Conservation (phyloP, 2,888 invertebrate genomes). For the Cataglyphis albicans region DNA sequence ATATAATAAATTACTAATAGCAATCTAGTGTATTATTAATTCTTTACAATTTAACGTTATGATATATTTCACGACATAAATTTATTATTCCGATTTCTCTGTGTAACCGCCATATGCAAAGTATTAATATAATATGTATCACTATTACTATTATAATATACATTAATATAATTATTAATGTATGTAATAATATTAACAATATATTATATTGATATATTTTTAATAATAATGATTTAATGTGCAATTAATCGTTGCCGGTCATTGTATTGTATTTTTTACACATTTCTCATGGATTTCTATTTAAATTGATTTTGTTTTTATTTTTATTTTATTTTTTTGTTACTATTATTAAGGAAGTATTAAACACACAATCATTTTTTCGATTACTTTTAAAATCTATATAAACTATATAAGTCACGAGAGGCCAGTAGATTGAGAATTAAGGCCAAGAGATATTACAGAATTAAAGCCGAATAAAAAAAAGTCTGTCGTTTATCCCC, state of each 20-base stretch:
- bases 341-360: neutral
- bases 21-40: neutral
- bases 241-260: neutral
- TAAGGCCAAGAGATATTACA: neutral
- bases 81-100: slow-evolving; percentile 13
- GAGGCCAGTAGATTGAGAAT: neutral
- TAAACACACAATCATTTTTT: neutral
- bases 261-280: neutral
- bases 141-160: neutral
- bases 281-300: neutral
- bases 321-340: neutral
- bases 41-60: neutral
- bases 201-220: neutral
- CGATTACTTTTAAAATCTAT: neutral
- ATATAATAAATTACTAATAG: neutral
- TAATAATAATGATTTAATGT: neutral
- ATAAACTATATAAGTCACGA: neutral
- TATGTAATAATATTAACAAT: neutral
- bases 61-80: neutral
- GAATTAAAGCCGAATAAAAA: slow-evolving; percentile 8
- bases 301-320: neutral
- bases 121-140: neutral
- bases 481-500: neutral
- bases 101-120: neutral
- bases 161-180: neutral